phyloP scores from a whole-genome alignment of 2,113 vertebrate genomes.

The Oceanites oceanicus region DNA sequence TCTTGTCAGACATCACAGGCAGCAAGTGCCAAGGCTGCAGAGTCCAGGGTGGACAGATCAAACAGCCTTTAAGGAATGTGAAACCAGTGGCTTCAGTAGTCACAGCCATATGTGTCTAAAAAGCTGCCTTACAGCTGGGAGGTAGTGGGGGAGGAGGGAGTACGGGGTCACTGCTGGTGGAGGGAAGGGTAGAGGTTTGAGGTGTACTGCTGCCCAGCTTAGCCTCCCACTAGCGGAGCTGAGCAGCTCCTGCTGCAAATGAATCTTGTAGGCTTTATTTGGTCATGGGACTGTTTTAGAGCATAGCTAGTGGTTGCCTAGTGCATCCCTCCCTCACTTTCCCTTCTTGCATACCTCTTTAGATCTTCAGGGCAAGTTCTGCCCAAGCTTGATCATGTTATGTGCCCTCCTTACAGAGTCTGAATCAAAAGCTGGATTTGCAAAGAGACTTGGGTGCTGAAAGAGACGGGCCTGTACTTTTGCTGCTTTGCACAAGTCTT shows the following conservation, averaged over 20 bases:
- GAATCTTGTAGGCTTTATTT: background rate
- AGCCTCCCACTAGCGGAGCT: rapidly evolving
- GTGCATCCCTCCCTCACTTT: background rate
- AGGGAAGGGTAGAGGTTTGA: background rate
- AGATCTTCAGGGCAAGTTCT: background rate
- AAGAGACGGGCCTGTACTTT: background rate
- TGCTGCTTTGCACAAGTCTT: background rate
- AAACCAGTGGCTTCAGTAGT: background rate
- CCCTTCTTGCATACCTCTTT: background rate
- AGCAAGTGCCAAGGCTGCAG: background rate
- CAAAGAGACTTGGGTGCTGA: background rate
- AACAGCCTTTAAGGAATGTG: background rate
- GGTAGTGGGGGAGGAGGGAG: background rate
- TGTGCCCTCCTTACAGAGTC: background rate
- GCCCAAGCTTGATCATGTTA: background rate
- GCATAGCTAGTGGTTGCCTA: background rate
- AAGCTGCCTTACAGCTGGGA: background rate
- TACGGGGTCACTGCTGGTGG: background rate
- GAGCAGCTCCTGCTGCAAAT: background rate
- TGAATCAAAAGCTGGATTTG: background rate
- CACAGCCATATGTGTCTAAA: background rate
- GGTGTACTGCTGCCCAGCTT: background rate
- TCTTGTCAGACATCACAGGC: background rate
- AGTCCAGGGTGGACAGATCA: background rate
- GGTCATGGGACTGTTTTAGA: background rate